Base-by-base conservation (phyloP, 2,797 vertebrate genomes). In the Discoglossus pictus region DNA sequence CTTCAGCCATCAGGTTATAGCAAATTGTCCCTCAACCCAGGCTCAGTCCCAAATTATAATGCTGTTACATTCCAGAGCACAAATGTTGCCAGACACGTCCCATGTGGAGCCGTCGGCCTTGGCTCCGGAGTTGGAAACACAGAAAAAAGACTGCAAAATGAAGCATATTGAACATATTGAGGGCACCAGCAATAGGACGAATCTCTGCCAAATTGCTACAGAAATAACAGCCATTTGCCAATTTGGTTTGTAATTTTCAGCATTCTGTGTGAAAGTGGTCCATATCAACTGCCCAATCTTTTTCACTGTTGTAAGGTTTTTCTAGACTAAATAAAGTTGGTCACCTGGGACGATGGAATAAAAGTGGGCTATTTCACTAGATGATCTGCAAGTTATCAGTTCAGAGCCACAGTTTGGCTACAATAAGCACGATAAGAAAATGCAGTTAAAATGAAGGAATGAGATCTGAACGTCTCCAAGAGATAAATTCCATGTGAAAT, bases 111-210 rank as follows among this genome's bases (percentile, higher is more conserved):
- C 24, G 40, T 18, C 7, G 25, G 20, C 23, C 71, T 72, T 21
- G 17, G 61, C 21, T 46, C 4, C 27, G 12, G 1, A 0, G 1
- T 35, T 55, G 21, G 13, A 51, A 20, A 48, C 54, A 54, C 61
- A 58, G 42, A 68, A 25, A 20, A 42, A 62, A 71, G 51, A 3
- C 65, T 20, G 27, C 47, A 58, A 54, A 67, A 25, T 0, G 24
- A 51, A 75, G 70, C 23, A 64, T 61, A 70, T 55, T 50, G 58
- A 58, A 15, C 56, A 42, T 43, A 54, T 8, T 59, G 54, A 46
- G n/a, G 18, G 20, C 23, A 58, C 47, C 47, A 39, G 53, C 16
- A 62, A 39, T 15, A 51, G 39, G 12, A 18, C 4, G 36, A 36
- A 39, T 2, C 5, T 0, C 18, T 1, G 71, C 56, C 71, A 71